phyloP scores from a whole-genome alignment of 1,140 invertebrate species.

The Scaptomyza pallida region DNA sequence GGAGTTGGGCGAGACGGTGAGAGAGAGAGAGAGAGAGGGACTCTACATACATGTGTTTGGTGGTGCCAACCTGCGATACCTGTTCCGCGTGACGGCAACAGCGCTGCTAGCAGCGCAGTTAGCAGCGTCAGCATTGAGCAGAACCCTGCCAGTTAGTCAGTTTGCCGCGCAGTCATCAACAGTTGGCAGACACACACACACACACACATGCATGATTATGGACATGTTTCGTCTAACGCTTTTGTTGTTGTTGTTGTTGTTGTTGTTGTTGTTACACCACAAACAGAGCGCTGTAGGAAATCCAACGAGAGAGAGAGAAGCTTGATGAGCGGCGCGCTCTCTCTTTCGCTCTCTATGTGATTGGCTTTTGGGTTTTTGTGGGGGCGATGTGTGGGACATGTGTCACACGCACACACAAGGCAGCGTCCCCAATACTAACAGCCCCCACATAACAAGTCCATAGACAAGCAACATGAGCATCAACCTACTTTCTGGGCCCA shows the following conservation, averaged over 20 bases:
- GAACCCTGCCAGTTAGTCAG: conserved; percentile 79
- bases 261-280: conserved; percentile 55
- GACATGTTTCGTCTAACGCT: conserved; percentile 60
- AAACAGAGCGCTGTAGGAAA: conserved; percentile 62
- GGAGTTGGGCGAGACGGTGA: too few species aligned
- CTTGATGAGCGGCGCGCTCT: conserved; percentile 6
- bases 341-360: conserved; percentile 22
- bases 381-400: conserved; percentile 77
- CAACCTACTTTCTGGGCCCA: conserved; percentile 67
- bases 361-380: conserved; percentile 67
- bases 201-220: conserved; percentile 19
- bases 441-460: conserved; percentile 28
- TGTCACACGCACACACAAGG: conserved; percentile 60
- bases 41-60: conserved; percentile 70
- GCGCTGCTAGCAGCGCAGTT: conserved; percentile 1
- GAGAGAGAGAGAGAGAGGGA: conserved; percentile 1
- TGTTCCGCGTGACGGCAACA: conserved; percentile 69
- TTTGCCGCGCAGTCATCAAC: conserved; percentile 77
- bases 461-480: conserved; percentile 35
- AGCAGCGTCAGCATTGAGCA: conserved; percentile 38
- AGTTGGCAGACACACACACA: conserved; percentile 52
- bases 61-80: conserved; percentile 81
- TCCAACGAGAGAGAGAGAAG: conserved; percentile 24
- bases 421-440: conserved; percentile 26
- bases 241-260: conserved; percentile 49